Percentiles rank a stretch among this genome's conserved stretches.
These are phyloP conservation scores for Hydractinia symbiolongicarpus DNA, from an alignment of 30 jellyfish, hydroid and myxozoan genomes.

Conservation along the genomic window DNA sequence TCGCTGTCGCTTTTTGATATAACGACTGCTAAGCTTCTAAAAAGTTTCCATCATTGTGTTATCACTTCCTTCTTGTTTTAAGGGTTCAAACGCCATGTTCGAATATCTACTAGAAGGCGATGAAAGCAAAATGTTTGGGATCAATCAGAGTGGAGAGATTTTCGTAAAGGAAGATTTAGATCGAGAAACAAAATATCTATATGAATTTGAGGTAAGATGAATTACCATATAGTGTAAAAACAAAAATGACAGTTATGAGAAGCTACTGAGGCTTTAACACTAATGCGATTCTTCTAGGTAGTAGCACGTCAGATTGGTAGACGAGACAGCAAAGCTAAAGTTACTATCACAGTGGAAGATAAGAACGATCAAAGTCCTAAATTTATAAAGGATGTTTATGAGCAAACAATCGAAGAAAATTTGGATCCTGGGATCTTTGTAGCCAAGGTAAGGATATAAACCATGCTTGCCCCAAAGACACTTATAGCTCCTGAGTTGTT, in stretches of 20 bases:
- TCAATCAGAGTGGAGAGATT: constrained; percentile 33
- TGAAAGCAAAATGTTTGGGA: constrained; percentile 19
- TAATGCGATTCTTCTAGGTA: not conserved
- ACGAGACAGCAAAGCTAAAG: constrained; percentile 48
- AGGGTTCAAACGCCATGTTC: constrained; percentile 34
- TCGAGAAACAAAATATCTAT: constrained; percentile 30
- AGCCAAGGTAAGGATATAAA: not conserved
- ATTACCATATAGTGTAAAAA: not conserved
- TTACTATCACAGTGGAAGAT: constrained; percentile 50
- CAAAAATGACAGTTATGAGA: not conserved
- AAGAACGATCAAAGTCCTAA: constrained; percentile 74
- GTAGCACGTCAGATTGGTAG: constrained; percentile 23
- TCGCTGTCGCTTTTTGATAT: not conserved
- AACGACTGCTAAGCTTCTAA: not conserved
- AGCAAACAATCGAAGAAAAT: constrained; percentile 57
- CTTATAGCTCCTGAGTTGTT: too few relatives aligned
- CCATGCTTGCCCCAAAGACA: not conserved
- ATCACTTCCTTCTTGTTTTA: not conserved
- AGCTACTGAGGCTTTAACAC: not conserved
- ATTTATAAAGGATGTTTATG: constrained; percentile 33
- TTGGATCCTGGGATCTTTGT: constrained; percentile 18
- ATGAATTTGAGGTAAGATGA: constrained; percentile 15
- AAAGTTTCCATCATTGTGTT: not conserved
- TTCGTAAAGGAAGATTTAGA: constrained; percentile 24
- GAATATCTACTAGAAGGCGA: constrained; percentile 30